phyloP scores from a whole-genome alignment of 2,888 invertebrate species.

The Ichneumoninae sp. region DNA sequence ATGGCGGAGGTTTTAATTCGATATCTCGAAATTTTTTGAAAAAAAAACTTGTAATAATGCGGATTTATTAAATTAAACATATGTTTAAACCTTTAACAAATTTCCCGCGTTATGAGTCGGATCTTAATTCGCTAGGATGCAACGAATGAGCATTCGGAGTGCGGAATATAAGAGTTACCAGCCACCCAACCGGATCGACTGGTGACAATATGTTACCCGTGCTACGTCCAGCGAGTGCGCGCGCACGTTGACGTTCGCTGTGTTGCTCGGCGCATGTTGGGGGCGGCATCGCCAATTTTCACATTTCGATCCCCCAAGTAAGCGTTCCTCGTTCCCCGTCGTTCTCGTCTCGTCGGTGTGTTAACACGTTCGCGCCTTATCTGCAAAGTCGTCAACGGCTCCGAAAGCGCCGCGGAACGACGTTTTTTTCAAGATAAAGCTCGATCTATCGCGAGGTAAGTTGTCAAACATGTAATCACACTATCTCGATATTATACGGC shows the following conservation, averaged over 20 bases:
- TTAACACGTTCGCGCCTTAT: conserved; percentile 3
- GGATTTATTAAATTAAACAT: no score
- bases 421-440: neutral
- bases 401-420: neutral
- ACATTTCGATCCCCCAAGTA: conserved; percentile 13
- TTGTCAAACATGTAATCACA: neutral
- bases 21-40: no score
- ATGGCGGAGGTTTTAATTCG: no score
- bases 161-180: no score
- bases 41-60: no score
- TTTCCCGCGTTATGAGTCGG: no score
- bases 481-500: conserved; percentile 5
- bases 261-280: conserved; percentile 25
- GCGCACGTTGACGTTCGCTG: neutral
- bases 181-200: no score
- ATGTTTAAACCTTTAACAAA: no score
- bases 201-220: neutral
- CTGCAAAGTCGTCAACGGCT: neutral
- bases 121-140: no score
- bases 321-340: conserved; percentile 18
- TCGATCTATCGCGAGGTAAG: conserved; percentile 33
- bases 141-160: no score
- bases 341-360: conserved; percentile 2
- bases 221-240: neutral
- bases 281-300: conserved; percentile 39